phyloP scores from a whole-genome alignment of 2,113 vertebrate species.

The Zapornia atra region DNA sequence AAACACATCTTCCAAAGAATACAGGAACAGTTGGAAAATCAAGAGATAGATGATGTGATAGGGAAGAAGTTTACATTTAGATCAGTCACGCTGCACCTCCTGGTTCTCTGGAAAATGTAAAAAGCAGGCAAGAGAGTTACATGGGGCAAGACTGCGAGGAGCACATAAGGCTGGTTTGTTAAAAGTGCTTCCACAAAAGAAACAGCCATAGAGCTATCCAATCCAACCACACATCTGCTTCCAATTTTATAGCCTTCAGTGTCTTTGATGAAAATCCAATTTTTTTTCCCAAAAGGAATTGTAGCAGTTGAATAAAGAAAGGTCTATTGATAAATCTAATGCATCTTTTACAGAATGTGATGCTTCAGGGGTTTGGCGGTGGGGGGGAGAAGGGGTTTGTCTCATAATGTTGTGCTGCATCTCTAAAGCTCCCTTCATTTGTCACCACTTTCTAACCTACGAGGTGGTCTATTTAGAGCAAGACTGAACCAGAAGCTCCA shows the following conservation, averaged over 20 bases:
- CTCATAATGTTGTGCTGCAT: background rate
- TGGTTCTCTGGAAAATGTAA: slow-evolving; percentile 35
- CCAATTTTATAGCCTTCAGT: slow-evolving; percentile 57
- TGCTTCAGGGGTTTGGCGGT: background rate
- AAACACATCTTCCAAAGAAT: slow-evolving; percentile 10
- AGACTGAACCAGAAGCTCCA: background rate
- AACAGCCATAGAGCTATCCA: slow-evolving; percentile 30
- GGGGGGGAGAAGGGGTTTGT: background rate
- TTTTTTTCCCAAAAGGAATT: slow-evolving; percentile 55
- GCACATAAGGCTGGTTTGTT: slow-evolving; percentile 50
- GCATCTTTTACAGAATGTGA: slow-evolving; percentile 24
- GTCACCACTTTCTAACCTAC: slow-evolving; percentile 25
- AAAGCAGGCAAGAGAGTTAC: slow-evolving; percentile 32
- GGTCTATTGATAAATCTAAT: slow-evolving; percentile 55
- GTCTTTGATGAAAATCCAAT: slow-evolving; percentile 60
- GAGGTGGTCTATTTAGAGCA: background rate
- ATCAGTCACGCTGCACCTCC: background rate
- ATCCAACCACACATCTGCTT: slow-evolving; percentile 58
- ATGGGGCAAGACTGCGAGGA: slow-evolving; percentile 12
- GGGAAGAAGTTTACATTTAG: slow-evolving; percentile 1
- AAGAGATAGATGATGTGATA: slow-evolving; percentile 2
- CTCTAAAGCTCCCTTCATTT: slow-evolving; percentile 6
- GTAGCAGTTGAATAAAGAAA: slow-evolving; percentile 48
- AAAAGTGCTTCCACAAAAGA: slow-evolving; percentile 46
- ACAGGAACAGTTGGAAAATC: background rate